Conservation (phyloP, 2,797 vertebrate species). For the Sardinella longiceps region DNA sequence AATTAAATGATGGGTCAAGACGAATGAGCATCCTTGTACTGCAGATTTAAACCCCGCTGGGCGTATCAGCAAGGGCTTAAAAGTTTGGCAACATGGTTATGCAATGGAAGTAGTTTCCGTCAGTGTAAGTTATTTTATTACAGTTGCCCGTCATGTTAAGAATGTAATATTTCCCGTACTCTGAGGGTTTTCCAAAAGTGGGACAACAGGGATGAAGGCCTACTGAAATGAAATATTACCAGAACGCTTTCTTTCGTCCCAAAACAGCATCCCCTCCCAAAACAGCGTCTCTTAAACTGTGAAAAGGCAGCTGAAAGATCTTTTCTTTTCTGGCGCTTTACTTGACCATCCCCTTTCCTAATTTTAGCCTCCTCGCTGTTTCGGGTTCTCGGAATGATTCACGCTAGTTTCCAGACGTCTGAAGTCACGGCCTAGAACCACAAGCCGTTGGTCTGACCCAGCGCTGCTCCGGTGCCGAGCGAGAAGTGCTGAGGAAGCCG, state of each 20-base stretch:
- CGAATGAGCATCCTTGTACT: conserved; percentile 2
- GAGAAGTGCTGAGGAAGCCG: conserved; percentile 45
- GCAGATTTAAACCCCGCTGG: not conserved
- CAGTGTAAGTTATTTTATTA: not conserved
- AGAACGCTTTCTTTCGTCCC: not conserved
- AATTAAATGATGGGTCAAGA: conserved; percentile 37
- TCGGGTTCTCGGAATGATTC: conserved; percentile 54
- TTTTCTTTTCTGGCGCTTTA: not conserved
- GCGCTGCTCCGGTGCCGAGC: conserved; percentile 33
- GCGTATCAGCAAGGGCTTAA: not conserved
- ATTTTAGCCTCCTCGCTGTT: conserved; percentile 52
- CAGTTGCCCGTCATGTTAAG: not conserved
- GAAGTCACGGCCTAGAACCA: conserved; percentile 52
- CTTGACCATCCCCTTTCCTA: conserved; percentile 40
- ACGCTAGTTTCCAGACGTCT: conserved; percentile 58
- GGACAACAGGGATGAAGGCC: not conserved
- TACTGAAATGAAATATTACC: conserved; percentile 15
- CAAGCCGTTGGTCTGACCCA: conserved; percentile 49
- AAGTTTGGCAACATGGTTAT: not conserved
- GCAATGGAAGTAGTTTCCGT: not conserved
- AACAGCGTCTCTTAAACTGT: conserved; percentile 9
- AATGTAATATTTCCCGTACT: not conserved
- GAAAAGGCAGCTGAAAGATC: conserved; percentile 8
- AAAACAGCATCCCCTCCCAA: not conserved
- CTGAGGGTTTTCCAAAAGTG: not conserved